A percentile compares a stretch with the other conserved stretches of the same genome.
phyloP scores from a whole-genome alignment of 2,113 vertebrate species.

The Felis catus region DNA sequence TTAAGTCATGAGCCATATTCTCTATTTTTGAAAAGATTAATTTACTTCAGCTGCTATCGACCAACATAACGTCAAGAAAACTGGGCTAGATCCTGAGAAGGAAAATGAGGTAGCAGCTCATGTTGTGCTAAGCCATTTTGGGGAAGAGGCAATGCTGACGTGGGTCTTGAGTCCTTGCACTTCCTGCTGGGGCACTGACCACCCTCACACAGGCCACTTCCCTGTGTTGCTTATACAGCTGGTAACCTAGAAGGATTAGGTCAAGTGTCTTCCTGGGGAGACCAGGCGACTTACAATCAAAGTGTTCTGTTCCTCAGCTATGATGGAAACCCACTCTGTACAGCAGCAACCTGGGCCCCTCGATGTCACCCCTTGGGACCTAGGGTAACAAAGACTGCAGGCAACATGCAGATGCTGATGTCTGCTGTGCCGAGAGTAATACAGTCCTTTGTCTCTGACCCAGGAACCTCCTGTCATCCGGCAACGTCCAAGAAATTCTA shows the following conservation, averaged over 20 bases:
- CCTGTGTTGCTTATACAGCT: not conserved
- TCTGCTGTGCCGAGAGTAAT: not conserved
- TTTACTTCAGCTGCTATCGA: not conserved
- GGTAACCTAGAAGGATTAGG: not conserved
- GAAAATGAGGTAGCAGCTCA: not conserved
- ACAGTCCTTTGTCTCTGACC: not conserved
- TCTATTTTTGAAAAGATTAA: slow-evolving; percentile 1
- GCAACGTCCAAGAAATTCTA: not conserved
- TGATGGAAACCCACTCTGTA: not conserved
- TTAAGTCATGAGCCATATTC: not conserved
- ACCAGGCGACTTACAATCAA: not conserved
- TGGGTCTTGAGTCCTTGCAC: accelerated
- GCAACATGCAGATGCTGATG: not conserved
- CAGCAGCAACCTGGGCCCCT: not conserved
- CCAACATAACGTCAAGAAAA: not conserved
- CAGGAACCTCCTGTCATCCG: not conserved
- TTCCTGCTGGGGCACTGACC: not conserved
- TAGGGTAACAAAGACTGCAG: not conserved
- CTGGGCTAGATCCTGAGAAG: not conserved
- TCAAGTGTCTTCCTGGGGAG: not conserved
- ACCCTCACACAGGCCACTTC: not conserved
- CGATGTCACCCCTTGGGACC: not conserved
- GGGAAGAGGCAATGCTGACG: not conserved
- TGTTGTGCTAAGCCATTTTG: not conserved
- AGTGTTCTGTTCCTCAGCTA: not conserved